Conservation (phyloP, 2,797 vertebrate genomes). For the Sciaenops ocellatus region DNA sequence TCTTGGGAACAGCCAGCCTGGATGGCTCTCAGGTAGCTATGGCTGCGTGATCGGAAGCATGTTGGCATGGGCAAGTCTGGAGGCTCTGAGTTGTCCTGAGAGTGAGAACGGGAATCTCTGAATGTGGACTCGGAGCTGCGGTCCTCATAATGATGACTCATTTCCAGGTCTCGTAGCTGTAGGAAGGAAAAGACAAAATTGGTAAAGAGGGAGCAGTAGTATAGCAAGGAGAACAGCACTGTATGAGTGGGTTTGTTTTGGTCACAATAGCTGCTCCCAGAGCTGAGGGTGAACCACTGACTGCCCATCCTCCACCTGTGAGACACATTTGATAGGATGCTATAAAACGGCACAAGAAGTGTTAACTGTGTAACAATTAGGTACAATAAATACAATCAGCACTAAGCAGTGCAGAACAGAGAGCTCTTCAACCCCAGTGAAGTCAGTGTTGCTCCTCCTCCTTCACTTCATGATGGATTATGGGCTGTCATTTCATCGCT, state of each 20-base stretch:
- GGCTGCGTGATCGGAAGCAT: conserved; percentile 98
- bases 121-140: conserved; percentile 91
- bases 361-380: not conserved
- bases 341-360: conserved; percentile 17
- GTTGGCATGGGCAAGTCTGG: conserved; percentile 94
- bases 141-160: conserved; percentile 93
- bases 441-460: not conserved
- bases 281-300: not conserved
- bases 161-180: conserved; percentile 91
- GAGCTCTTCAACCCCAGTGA: not conserved
- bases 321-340: conserved; percentile 7
- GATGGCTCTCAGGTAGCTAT: conserved; percentile 99
- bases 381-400: not conserved
- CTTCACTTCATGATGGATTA: not conserved
- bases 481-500: conserved; percentile 11
- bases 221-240: not conserved
- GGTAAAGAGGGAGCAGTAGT: not conserved
- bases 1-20: conserved; percentile 99
- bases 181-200: conserved; percentile 26
- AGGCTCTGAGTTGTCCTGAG: conserved; percentile 88
- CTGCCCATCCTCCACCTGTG: conserved; percentile 9
- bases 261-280: conserved; percentile 2
- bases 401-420: not conserved
- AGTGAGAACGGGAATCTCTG: conserved; percentile 89
- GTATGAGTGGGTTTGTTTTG: not conserved